These are phyloP conservation scores for Drosophila mimica DNA, from an alignment of 2,888 invertebrate genomes.

Conservation along the genomic window DNA sequence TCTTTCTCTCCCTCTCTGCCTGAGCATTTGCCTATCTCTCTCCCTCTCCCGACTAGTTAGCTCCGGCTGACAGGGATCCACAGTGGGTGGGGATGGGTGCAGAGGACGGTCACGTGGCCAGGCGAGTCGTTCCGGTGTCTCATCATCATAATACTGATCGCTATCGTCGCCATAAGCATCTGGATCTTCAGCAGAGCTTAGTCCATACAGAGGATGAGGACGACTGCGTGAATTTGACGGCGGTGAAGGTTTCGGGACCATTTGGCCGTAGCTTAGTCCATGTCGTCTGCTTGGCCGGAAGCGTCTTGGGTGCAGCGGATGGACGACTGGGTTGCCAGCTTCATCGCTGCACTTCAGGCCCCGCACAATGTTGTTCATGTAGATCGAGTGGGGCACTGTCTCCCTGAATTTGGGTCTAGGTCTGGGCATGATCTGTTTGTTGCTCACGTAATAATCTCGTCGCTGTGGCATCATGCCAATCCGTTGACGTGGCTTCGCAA, in stretches of 20 bases:
- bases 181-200: slow-evolving; percentile 41
- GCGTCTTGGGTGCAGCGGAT: slow-evolving; percentile 14
- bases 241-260: neutral
- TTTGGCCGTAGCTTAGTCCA: neutral
- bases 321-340: neutral
- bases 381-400: slow-evolving; percentile 63
- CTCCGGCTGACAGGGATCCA: slow-evolving; percentile 62
- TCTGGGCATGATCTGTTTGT: slow-evolving; percentile 66
- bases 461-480: slow-evolving; percentile 26
- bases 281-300: slow-evolving; percentile 24
- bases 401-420: slow-evolving; percentile 57
- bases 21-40: neutral
- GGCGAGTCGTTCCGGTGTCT: neutral
- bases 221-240: neutral
- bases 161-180: slow-evolving; percentile 40
- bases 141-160: slow-evolving; percentile 52
- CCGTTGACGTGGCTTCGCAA: slow-evolving; percentile 61
- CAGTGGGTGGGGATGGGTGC: slow-evolving; percentile 5
- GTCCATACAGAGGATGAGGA: slow-evolving; percentile 9
- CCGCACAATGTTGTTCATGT: slow-evolving; percentile 70
- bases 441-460: slow-evolving; percentile 62
- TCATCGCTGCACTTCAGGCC: slow-evolving; percentile 68
- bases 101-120: slow-evolving; percentile 33
- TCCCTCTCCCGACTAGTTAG: slow-evolving; percentile 22
- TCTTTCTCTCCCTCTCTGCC: slow-evolving; percentile 13